phyloP scores from a whole-genome alignment of 1,140 invertebrate species.

The Drosophila obscura region DNA sequence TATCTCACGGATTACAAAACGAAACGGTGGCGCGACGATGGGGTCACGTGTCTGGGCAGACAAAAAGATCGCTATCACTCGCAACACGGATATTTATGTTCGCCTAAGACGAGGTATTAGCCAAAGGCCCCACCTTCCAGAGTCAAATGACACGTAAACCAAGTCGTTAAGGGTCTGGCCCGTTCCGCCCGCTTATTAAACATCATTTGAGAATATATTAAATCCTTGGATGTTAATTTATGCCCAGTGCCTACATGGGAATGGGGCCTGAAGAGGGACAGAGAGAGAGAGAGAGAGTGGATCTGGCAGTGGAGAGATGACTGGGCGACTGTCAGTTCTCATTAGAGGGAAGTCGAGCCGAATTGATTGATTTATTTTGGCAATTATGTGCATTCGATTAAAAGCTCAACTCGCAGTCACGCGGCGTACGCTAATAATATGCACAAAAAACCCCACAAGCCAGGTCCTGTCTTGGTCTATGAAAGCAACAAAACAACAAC shows the following conservation, averaged over 20 bases:
- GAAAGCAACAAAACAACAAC: background rate
- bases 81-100: slow-evolving; percentile 69
- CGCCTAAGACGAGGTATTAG: slow-evolving; percentile 59
- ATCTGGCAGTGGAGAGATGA: background rate
- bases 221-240: slow-evolving; percentile 52
- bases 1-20: slow-evolving; percentile 63
- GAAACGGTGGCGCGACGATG: slow-evolving; percentile 24
- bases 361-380: slow-evolving; percentile 83
- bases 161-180: slow-evolving; percentile 53
- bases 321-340: slow-evolving; percentile 64
- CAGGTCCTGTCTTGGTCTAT: slow-evolving; percentile 25
- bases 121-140: slow-evolving; percentile 6
- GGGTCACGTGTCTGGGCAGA: slow-evolving; percentile 51
- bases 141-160: slow-evolving; percentile 72
- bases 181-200: slow-evolving; percentile 26
- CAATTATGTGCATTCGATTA: slow-evolving; percentile 83
- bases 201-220: slow-evolving; percentile 26
- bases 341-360: slow-evolving; percentile 64
- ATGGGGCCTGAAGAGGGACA: too few species aligned
- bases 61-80: slow-evolving; percentile 56
- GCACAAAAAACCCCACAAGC: slow-evolving; percentile 32
- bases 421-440: slow-evolving; percentile 75
- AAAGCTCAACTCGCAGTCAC: slow-evolving; percentile 72
- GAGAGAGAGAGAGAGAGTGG: too few species aligned
- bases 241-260: slow-evolving; percentile 33